A percentile compares a stretch with the other conserved stretches of the same genome.
Conservation (phyloP, 2,888 invertebrate species). For the Epistrophe eligans region DNA sequence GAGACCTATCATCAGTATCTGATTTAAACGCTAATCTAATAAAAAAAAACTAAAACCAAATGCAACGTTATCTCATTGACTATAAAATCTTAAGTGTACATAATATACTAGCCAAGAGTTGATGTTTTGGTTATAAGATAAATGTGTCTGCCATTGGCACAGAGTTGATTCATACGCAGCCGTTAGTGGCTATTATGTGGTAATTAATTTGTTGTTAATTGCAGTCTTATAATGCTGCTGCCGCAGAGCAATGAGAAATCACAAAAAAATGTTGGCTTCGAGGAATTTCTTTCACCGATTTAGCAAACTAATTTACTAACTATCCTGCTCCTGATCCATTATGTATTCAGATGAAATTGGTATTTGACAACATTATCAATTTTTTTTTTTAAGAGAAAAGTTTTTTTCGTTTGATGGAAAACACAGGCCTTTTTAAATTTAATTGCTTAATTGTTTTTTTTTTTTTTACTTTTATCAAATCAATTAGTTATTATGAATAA, state of each 20-base stretch:
- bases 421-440: not conserved
- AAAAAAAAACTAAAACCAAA: too few species aligned
- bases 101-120: not conserved
- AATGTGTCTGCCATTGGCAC: constrained; percentile 43
- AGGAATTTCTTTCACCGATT: constrained; percentile 30
- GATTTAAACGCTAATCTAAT: too few species aligned
- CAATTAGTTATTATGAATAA: too few species aligned
- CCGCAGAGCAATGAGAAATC: not conserved
- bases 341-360: constrained; percentile 2
- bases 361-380: constrained; percentile 11
- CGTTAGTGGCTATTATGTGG: constrained; percentile 45
- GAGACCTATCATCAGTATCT: too few species aligned
- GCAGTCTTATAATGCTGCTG: not conserved
- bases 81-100: not conserved
- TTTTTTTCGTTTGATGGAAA: not conserved
- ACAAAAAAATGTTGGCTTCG: not conserved
- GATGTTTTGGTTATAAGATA: constrained; percentile 31
- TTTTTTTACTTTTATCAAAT: not conserved
- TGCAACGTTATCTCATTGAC: not conserved
- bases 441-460: not conserved
- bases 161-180: constrained; percentile 51
- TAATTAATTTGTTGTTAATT: constrained; percentile 53
- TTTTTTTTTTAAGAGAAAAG: constrained; percentile 3
- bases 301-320: not conserved
- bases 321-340: not conserved